Base-by-base conservation (phyloP, 2,113 vertebrate species). In the Xerus inauris region DNA sequence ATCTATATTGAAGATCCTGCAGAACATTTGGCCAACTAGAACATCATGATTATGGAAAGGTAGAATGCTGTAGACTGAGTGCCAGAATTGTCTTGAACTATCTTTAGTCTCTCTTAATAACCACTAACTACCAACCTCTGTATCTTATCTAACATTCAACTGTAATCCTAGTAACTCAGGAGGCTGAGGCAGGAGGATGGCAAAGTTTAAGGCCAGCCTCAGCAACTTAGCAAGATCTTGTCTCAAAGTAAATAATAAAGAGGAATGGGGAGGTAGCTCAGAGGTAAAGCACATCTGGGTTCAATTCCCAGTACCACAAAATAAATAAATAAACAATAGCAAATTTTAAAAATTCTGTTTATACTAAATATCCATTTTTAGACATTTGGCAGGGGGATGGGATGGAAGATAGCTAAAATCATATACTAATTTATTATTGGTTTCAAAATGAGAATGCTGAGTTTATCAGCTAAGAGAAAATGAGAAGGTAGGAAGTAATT, bases 401-500 rank as follows among this genome's bases (percentile, higher is more conserved):
- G 51, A 87, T 22, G 4, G 12, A 76, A 85, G 40, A 49, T 1
- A 47, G 42, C 14, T 83, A 5, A 32, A 81, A 90, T 20, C 22
- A 69, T 28, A 45, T 22, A 76, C 40, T 81, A 84, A 69, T 75
- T 92, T 75, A 95, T 54, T 75, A 79, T 1, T 82, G 64, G 49
- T 54, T 86, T 76, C 81, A 94, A 94, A 86, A 91, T 92, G 49
- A 83, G 84, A 92, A 88, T n/a, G 83, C 13, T 49, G n/a, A 89
- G 77, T 81, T 96, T 87, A 80, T 1, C 71, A 85, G 75, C n/a
- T 40, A 24, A 59, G 69, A 80, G 38, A 71, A 83, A 94, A 62
- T 51, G 64, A 51, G 45, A 82, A 20, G 9, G 24, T 20, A 87
- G 35, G 92, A 89, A 94, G 11, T 30, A 62, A 87, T 67, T 92